Conservation (phyloP, 2,113 vertebrate species). For the Platichthys stellatus region DNA sequence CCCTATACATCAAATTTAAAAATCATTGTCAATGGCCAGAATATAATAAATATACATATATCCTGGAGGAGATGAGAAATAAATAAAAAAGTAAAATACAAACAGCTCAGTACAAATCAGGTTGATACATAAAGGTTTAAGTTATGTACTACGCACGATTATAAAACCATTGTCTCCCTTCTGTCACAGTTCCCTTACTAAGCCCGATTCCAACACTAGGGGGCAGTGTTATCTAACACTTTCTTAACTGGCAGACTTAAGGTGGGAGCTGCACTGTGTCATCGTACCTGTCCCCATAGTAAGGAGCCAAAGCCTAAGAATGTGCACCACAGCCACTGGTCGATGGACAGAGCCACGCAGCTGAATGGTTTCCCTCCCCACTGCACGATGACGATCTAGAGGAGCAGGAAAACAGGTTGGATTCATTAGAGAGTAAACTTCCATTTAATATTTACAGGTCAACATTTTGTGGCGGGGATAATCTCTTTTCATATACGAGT, state of each 20-base stretch:
- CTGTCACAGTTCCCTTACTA: neutral
- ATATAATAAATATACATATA: no score
- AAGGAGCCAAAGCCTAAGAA: conserved; percentile 97
- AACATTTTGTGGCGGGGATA: neutral
- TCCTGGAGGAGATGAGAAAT: no score
- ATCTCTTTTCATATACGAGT: neutral
- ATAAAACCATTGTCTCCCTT: conserved; percentile 1
- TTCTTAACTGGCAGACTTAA: neutral
- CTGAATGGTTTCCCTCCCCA: conserved; percentile 98
- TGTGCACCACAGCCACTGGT: conserved; percentile 98
- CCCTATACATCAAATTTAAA: no score
- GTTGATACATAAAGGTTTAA: neutral
- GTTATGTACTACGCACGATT: neutral
- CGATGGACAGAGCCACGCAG: conserved; percentile 90
- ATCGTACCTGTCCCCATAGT: conserved; percentile 96
- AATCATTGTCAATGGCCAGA: no score
- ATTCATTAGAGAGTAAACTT: neutral
- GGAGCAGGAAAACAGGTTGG: conserved; percentile 8
- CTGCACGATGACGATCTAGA: conserved; percentile 95
- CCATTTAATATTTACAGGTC: conserved; percentile 9
- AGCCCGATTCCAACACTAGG: conserved; percentile 61
- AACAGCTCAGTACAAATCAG: neutral
- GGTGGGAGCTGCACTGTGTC: conserved; percentile 15
- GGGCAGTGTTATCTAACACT: conserved; percentile 64
- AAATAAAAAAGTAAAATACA: no score